Base-by-base conservation (phyloP, 2,888 invertebrate genomes). In the Eilema caniola region DNA sequence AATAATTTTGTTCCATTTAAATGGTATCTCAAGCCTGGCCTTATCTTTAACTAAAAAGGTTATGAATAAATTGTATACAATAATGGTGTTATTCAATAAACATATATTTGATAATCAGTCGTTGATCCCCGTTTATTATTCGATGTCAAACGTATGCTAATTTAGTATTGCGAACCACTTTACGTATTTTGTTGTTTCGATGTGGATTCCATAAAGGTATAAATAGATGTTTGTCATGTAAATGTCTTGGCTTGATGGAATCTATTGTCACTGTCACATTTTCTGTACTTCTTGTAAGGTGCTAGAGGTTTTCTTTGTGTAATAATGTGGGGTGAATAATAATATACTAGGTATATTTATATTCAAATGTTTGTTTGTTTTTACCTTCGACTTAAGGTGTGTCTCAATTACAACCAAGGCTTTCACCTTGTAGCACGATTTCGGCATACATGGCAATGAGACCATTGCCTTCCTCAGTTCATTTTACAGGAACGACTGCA, bases 121-220 rank as follows among this genome's bases (percentile, higher is more conserved):
- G 28, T 67, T 53, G 33, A 33, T 73, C 2, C 62, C 69, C 56
- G 66, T 66, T 16, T 66, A 70, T 67, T 2, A 69, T 37, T n/a
- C 56, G 57, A 3, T 60, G 37, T 53, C 56, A 61, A 16, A 31
- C 67, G 70, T 74, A 75, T 24, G 73, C 53, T 33, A 62, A 78
- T 68, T 53, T 7, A 73, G 68, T 70, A 67, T 81, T 75, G 70
- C 31, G 70, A 79, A 72, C 59, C n/a, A 66, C 61, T 67, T 66
- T 60, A 59, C 53, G 53, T 53, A 53, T 53, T 53, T 53, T 53
- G 20, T 53, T 53, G 53, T 20, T 20, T 47, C 20, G 20, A 47
- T 14, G 20, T 20, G 53, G 53, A 53, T 53, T 53, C 53, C 20
- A 53, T 53, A n/a, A 5, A 53, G 20, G 53, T 20, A 53, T n/a